Percentiles rank a stretch among this genome's conserved stretches.
phyloP scores from a whole-genome alignment of 1,140 invertebrate species.

The Heliothis subflexa region DNA sequence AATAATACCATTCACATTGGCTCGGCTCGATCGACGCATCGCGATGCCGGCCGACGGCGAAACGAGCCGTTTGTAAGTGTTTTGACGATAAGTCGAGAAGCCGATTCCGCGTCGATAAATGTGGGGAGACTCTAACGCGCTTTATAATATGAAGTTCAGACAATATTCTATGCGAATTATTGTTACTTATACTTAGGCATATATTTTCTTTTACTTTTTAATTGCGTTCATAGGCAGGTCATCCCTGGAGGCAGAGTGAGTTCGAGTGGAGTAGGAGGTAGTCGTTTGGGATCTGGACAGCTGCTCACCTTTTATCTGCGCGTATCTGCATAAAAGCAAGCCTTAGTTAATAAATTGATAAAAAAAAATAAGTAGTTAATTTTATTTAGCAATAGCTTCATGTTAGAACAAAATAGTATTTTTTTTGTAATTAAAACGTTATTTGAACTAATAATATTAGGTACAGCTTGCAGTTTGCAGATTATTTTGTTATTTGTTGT shows the following conservation, averaged over 20 bases:
- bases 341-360: neutral
- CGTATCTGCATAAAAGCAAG: conserved; percentile 62
- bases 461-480: too few relatives aligned
- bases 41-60: too few relatives aligned
- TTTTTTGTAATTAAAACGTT: neutral
- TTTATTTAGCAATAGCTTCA: neutral
- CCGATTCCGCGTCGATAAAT: too few relatives aligned
- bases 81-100: too few relatives aligned
- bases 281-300: conserved; percentile 67
- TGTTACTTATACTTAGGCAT: too few relatives aligned
- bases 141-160: too few relatives aligned
- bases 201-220: conserved; percentile 24
- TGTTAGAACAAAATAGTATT: neutral
- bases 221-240: conserved; percentile 60
- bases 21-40: too few relatives aligned
- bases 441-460: neutral
- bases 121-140: too few relatives aligned
- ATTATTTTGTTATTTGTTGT: too few relatives aligned
- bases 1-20: too few relatives aligned
- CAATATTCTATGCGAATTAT: too few relatives aligned
- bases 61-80: too few relatives aligned
- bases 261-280: conserved; percentile 54
- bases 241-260: conserved; percentile 58
- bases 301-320: conserved; percentile 60
- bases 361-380: neutral